phyloP scores from a whole-genome alignment of 2,797 vertebrate genomes.

The Sebastes hopkinsi region DNA sequence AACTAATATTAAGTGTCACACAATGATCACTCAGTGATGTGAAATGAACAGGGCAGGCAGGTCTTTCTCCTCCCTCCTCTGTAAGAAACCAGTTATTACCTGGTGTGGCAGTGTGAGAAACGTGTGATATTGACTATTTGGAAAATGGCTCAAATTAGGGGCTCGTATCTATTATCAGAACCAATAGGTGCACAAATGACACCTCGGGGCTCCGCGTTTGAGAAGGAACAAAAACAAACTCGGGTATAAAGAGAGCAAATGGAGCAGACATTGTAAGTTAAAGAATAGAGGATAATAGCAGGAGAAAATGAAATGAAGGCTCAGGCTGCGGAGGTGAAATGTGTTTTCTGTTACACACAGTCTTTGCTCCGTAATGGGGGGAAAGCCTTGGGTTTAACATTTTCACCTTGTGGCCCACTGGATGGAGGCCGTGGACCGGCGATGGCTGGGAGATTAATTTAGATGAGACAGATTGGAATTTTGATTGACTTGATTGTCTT shows the following conservation, averaged over 20 bases:
- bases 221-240: not conserved
- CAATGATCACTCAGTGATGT: not conserved
- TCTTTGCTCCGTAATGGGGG: not conserved
- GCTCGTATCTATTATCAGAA: conserved; percentile 12
- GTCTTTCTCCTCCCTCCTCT: not conserved
- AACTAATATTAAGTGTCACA: not conserved
- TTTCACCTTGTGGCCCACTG: not conserved
- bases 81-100: not conserved
- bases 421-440: not conserved
- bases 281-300: conserved; percentile 11
- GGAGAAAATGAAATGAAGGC: conserved; percentile 4
- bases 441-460: not conserved
- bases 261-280: not conserved
- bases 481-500: not conserved
- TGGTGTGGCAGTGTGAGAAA: conserved; percentile 1
- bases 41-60: not conserved
- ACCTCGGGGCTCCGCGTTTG: not conserved
- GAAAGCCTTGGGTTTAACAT: not conserved
- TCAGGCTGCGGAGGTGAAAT: conserved; percentile 7
- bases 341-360: not conserved
- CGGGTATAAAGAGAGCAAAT: conserved; percentile 1
- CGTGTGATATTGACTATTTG: not conserved
- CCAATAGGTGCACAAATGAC: not conserved
- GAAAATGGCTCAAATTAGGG: conserved; percentile 16
- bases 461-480: not conserved